Evolutionary conservation across 2,113 vertebrate species (phyloP).

Genomic region (Pristiophorus japonicus): DNA sequence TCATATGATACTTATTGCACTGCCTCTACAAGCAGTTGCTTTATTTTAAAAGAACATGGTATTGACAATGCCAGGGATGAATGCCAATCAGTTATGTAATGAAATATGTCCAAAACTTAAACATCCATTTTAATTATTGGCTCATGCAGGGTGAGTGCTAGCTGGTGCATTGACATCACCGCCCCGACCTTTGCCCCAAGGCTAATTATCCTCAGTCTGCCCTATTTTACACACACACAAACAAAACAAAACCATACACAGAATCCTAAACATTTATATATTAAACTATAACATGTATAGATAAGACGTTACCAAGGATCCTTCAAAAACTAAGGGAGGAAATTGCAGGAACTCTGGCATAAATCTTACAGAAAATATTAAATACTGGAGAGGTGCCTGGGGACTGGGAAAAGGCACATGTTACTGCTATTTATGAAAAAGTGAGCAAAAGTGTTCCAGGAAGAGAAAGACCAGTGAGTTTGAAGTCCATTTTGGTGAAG

Average conservation of each 20-base stretch:
- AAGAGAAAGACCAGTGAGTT: no score
- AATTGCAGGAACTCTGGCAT: neutral
- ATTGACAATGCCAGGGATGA: neutral
- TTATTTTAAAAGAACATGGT: neutral
- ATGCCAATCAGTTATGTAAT: conserved; percentile 17
- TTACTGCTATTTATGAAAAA: neutral
- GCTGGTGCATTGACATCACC: neutral
- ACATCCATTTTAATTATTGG: conserved; percentile 14
- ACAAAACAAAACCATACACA: neutral
- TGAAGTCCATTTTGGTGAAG: no score
- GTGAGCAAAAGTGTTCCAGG: no score
- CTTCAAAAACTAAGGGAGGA: neutral
- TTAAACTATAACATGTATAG: no score
- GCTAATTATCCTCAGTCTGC: neutral
- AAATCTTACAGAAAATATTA: neutral
- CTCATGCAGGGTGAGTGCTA: neutral
- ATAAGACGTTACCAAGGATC: neutral
- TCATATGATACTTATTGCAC: conserved; percentile 11
- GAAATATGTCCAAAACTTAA: neutral
- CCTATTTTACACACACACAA: neutral
- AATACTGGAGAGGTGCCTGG: neutral
- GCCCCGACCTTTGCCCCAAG: neutral
- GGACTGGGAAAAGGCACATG: neutral
- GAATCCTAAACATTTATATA: neutral
- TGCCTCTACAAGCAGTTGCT: neutral